Conservation (phyloP, 2,888 invertebrate species). For the Rambutsinella grinnellia region DNA sequence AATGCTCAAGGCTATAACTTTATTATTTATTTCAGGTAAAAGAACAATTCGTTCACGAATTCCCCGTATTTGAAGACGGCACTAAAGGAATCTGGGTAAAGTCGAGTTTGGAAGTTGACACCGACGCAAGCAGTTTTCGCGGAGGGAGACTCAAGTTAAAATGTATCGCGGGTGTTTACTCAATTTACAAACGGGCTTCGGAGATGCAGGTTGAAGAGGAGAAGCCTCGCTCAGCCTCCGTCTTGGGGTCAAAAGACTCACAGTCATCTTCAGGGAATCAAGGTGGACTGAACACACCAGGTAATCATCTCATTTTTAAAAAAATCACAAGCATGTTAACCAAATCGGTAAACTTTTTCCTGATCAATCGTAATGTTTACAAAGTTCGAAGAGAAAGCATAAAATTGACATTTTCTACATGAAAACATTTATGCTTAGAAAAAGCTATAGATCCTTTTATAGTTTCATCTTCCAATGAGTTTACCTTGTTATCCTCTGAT, state of each 20-base stretch:
- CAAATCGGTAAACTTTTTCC: too few relatives aligned
- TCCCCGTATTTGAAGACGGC: slow-evolving; percentile 64
- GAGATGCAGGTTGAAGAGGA: slow-evolving; percentile 80
- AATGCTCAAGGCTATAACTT: neutral
- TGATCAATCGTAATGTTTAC: too few relatives aligned
- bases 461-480: neutral
- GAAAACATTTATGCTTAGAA: too few relatives aligned
- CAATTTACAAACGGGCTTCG: slow-evolving; percentile 74
- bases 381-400: neutral
- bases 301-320: slow-evolving; percentile 38
- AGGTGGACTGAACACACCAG: slow-evolving; percentile 61
- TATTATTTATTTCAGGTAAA: slow-evolving; percentile 57
- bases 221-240: slow-evolving; percentile 81
- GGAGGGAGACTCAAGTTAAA: slow-evolving; percentile 65
- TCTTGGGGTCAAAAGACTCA: slow-evolving; percentile 73
- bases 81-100: slow-evolving; percentile 62
- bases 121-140: slow-evolving; percentile 64
- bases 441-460: neutral
- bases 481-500: neutral
- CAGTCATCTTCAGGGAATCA: slow-evolving; percentile 63
- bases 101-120: slow-evolving; percentile 64
- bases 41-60: slow-evolving; percentile 61
- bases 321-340: too few relatives aligned
- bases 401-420: too few relatives aligned
- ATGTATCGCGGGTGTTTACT: slow-evolving; percentile 66